Base-by-base conservation (phyloP, 2,113 vertebrate genomes). In the Addax nasomaculatus region DNA sequence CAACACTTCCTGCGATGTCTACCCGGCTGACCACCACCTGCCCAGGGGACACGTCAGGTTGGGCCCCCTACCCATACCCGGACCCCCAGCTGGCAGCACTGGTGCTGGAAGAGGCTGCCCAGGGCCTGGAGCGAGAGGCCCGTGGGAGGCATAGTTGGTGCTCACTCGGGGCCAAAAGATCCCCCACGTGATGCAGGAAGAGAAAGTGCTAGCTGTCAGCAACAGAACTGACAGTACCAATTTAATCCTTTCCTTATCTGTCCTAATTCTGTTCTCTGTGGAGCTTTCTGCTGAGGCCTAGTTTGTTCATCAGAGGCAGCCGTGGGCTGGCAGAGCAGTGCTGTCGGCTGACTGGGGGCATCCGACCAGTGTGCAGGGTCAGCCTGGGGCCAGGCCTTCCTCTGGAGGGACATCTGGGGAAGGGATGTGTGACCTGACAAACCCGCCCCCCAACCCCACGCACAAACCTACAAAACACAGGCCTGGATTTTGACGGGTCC, bases 361-460 rank as follows among this genome's bases (percentile, higher is more conserved):
- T 67, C n/a, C 16, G 1, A 2, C 6, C 19, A 23, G 29, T 11
- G 8, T 4, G 5, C 5, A 1, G 36, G 55, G 45, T 29, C 45
- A 33, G 36, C 29, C 1, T 1, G 33, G 67, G 90, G 30, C 60
- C 23, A 2, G 0, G 43, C 5, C 1, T 13, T 57, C 19, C 51
- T 33, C 17, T 43, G 29, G 36, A 6, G 12, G 91, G 62, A 25
- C 30, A 13, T 36, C 39, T 29, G 39, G 21, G 64, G 16, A 19
- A 51, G 25, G 21, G 14, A 2, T 8, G 29, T 79, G 23, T 5
- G 45, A 23, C 45, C 90, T 39, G n/a, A 15, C 39, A 23, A 6
- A 73, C 2, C 23, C 1, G 0, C 4, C 12, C 47, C 7, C 8
- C 4, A 55, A 2, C 36, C 58, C 90, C 19, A 43, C 1, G 1